These are phyloP conservation scores for Daphoenositta chrysoptera DNA, from an alignment of 2,113 vertebrate species.

Conservation along the genomic window DNA sequence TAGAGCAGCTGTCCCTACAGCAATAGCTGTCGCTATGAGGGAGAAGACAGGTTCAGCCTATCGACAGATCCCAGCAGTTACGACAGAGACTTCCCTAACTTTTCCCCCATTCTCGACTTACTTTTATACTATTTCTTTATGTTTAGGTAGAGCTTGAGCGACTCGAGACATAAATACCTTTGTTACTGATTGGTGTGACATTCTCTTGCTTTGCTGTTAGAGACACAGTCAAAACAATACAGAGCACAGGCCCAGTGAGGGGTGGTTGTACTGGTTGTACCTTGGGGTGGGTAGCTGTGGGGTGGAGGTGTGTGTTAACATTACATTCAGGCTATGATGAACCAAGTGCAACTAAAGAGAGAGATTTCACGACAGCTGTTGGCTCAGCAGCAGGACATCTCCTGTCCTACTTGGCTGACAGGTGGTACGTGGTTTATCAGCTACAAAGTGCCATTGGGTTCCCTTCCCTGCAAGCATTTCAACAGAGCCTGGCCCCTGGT, in stretches of 20 bases:
- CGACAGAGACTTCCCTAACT: not conserved
- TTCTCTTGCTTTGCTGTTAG: not conserved
- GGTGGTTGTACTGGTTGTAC: too few species aligned
- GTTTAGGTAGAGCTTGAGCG: not conserved
- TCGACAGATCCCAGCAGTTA: not conserved
- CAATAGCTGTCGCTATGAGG: not conserved
- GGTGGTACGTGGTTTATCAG: not conserved
- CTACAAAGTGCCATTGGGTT: not conserved
- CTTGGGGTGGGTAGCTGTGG: not conserved
- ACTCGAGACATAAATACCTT: not conserved
- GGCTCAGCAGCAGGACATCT: not conserved
- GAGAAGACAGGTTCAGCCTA: not conserved
- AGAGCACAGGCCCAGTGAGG: not conserved
- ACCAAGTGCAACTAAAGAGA: not conserved
- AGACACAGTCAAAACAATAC: not conserved
- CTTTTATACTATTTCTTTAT: not conserved
- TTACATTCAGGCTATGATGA: not conserved
- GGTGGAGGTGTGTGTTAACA: not conserved
- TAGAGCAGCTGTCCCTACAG: too few species aligned
- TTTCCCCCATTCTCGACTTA: not conserved
- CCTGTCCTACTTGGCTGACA: not conserved
- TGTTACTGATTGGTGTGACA: not conserved
- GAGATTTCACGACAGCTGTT: not conserved
- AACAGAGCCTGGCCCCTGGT: not conserved
- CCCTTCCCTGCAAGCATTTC: not conserved